A percentile compares a stretch with the other conserved stretches of the same genome.
These are phyloP conservation scores for Gorsachius goisagi DNA, from an alignment of 2,113 vertebrate species.

Conservation along the genomic window DNA sequence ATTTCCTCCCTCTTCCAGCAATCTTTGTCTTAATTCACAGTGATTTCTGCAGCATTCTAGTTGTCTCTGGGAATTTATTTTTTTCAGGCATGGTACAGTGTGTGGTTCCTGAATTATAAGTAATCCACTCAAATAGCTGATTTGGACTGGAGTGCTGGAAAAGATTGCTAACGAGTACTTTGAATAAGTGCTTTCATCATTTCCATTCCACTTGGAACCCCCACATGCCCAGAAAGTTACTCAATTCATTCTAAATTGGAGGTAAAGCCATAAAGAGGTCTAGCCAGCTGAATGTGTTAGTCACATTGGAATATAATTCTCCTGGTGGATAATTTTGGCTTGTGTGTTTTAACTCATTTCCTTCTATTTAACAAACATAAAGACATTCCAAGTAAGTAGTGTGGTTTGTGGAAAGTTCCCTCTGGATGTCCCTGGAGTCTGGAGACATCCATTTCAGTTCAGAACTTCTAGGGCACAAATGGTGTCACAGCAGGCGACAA, in stretches of 20 bases:
- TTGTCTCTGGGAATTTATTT: background rate
- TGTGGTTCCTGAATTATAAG: constrained; percentile 9
- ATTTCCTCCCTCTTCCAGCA: background rate
- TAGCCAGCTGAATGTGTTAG: background rate
- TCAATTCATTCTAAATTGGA: background rate
- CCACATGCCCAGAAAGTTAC: background rate
- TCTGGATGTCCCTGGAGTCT: background rate
- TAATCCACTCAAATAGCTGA: background rate
- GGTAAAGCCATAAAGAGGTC: background rate
- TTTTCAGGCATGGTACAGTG: background rate
- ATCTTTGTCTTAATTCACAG: background rate
- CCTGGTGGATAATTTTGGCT: background rate
- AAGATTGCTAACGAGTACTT: constrained; percentile 18
- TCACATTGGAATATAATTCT: background rate
- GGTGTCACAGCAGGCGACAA: background rate
- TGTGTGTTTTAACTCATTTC: constrained; percentile 1
- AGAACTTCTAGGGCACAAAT: background rate
- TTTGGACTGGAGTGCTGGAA: constrained; percentile 17
- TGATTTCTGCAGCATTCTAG: background rate
- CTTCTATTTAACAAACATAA: background rate
- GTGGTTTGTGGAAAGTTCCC: background rate
- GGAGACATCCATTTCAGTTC: background rate
- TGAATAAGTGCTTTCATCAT: background rate
- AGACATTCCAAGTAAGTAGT: background rate
- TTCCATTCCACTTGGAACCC: background rate